Percentiles rank a stretch among this genome's conserved stretches.
Conservation (phyloP, 2,113 vertebrate species). For the Colinus virginianus region DNA sequence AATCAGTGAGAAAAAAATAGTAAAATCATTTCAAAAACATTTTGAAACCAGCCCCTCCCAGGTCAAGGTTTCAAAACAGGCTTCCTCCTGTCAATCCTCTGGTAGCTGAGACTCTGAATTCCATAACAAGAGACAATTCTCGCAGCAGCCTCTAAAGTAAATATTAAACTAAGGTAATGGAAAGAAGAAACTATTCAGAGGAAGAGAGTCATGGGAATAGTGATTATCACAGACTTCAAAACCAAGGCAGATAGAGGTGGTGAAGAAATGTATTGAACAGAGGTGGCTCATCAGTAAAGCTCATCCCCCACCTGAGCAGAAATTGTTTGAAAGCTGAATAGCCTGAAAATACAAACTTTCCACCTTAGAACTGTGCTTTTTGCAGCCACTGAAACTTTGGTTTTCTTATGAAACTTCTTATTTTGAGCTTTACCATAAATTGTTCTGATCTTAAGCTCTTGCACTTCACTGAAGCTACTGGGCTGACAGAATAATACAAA, state of each 20-base stretch:
- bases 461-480: not conserved
- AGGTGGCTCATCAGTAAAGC: not conserved
- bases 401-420: not conserved
- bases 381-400: not conserved
- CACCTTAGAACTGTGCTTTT: not conserved
- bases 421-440: not conserved
- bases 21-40: not conserved
- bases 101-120: not conserved
- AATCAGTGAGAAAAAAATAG: not conserved
- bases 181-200: constrained; percentile 23
- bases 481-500: not conserved
- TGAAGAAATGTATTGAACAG: not conserved
- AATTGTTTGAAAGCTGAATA: not conserved
- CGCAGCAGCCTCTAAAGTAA: constrained; percentile 32
- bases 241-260: not conserved
- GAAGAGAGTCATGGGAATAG: not conserved
- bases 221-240: constrained; percentile 19
- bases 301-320: not conserved
- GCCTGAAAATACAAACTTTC: not conserved
- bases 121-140: not conserved
- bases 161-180: constrained; percentile 63
- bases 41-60: not conserved
- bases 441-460: not conserved
- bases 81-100: not conserved
- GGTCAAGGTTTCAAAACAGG: not conserved